phyloP scores from a whole-genome alignment of 2,113 vertebrate species.

The Toxotes jaculatrix region DNA sequence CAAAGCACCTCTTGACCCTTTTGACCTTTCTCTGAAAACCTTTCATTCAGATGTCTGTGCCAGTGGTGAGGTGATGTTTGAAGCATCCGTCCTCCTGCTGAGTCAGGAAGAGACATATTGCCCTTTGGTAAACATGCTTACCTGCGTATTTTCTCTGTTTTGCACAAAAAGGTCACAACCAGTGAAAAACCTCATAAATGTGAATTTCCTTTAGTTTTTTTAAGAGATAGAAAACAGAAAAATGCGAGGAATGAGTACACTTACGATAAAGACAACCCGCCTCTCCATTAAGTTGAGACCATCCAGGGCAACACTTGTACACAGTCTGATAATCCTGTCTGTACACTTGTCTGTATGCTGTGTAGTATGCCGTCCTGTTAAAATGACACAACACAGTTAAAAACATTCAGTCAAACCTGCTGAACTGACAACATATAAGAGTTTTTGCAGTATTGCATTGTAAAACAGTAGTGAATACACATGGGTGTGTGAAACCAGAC shows the following conservation, averaged over 20 bases:
- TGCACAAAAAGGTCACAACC: background rate
- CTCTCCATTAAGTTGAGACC: constrained; percentile 87
- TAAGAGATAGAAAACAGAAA: background rate
- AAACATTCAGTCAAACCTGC: background rate
- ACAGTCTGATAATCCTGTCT: constrained; percentile 79
- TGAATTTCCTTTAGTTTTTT: background rate
- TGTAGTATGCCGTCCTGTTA: constrained; percentile 89
- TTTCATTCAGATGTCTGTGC: constrained; percentile 41
- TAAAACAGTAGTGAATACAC: background rate
- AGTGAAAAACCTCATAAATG: background rate
- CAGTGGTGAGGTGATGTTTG: constrained; percentile 32
- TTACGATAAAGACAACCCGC: constrained; percentile 91
- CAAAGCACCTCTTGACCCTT: constrained; percentile 65
- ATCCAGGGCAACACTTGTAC: constrained; percentile 90
- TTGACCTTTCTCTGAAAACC: constrained; percentile 54
- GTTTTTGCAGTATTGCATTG: background rate
- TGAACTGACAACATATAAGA: background rate
- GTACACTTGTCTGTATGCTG: constrained; percentile 89
- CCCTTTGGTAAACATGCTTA: constrained; percentile 11
- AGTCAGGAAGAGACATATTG: constrained; percentile 18
- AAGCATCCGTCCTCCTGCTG: constrained; percentile 29
- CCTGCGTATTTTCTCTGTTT: background rate
- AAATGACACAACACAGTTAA: constrained; percentile 36
- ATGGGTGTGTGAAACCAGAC: background rate
- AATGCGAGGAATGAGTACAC: constrained; percentile 67